Percentiles rank a stretch among this genome's conserved stretches.
Evolutionary conservation across 2,888 invertebrate genomes (phyloP).

Genomic region (Camponotus fellah): DNA sequence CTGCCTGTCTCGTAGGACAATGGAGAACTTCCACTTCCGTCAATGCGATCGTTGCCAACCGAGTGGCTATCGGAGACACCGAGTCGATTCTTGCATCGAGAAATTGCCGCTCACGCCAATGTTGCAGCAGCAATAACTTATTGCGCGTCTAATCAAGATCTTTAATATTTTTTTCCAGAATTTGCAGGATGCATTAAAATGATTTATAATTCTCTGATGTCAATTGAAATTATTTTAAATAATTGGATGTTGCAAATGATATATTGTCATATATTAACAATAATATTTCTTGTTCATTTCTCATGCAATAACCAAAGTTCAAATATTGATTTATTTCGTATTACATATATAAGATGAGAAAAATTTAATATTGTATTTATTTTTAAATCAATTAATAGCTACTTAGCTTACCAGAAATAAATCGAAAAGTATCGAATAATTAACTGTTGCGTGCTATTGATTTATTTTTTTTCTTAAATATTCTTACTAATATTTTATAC

Average conservation of each 20-base stretch:
- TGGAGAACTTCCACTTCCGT: slow-evolving; percentile 73
- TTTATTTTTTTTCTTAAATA: slow-evolving; percentile 51
- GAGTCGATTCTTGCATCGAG: not conserved
- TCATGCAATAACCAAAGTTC: too few relatives aligned
- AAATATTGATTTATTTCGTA: not conserved
- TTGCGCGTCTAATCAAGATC: not conserved
- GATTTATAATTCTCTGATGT: not conserved
- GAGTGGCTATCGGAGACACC: slow-evolving; percentile 38
- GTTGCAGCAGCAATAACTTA: slow-evolving; percentile 10
- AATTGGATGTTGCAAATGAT: not conserved
- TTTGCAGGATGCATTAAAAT: not conserved
- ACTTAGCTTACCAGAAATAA: not conserved
- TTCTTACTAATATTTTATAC: slow-evolving; percentile 40
- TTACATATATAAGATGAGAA: not conserved
- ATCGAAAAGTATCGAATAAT: not conserved
- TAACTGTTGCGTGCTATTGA: not conserved
- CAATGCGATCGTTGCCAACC: slow-evolving; percentile 63
- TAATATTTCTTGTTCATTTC: too few relatives aligned
- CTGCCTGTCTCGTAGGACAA: slow-evolving; percentile 65
- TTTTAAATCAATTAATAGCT: not conserved
- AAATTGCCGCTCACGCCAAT: slow-evolving; percentile 5
- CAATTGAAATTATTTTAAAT: not conserved
- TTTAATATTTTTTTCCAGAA: not conserved
- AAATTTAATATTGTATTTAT: not conserved
- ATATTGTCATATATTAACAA: too few relatives aligned